phyloP scores from a whole-genome alignment of 2,797 vertebrate genomes.

The Leptodactylus fallax region DNA sequence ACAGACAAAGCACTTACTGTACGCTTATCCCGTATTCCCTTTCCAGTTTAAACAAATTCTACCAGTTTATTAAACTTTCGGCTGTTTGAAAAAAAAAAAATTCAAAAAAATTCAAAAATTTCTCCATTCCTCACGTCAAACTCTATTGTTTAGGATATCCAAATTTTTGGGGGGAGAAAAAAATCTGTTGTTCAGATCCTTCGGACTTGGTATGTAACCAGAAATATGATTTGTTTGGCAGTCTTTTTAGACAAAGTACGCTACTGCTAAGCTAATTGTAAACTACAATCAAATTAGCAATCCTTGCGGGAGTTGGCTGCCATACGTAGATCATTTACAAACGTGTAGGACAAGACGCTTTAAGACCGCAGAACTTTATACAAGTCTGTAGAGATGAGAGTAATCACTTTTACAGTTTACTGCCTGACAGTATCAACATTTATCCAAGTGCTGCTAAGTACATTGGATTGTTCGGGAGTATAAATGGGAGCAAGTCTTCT shows the following conservation, averaged over 20 bases:
- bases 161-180: conserved; percentile 57
- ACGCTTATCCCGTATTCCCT: conserved; percentile 69
- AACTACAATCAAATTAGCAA: conserved; percentile 83
- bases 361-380: conserved; percentile 62
- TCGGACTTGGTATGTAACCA: conserved; percentile 78
- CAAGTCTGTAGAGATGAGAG: conserved; percentile 64
- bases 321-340: conserved; percentile 64
- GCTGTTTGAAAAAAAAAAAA: not conserved
- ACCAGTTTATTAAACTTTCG: conserved; percentile 37
- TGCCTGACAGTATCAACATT: conserved; percentile 23
- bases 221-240: conserved; percentile 81
- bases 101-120: not conserved
- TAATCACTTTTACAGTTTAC: conserved; percentile 45
- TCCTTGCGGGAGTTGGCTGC: conserved; percentile 71
- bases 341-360: conserved; percentile 65
- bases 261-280: conserved; percentile 82
- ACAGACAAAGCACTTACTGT: conserved; percentile 76
- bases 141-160: conserved; percentile 72
- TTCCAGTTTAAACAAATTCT: conserved; percentile 70
- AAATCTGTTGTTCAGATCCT: conserved; percentile 80
- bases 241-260: conserved; percentile 73
- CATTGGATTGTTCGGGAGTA: not conserved
- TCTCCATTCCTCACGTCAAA: not conserved
- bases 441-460: conserved; percentile 12
- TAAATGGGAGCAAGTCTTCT: not conserved